These are phyloP conservation scores for Polyommatus icarus DNA, from an alignment of 2,888 invertebrate genomes.

Conservation along the genomic window DNA sequence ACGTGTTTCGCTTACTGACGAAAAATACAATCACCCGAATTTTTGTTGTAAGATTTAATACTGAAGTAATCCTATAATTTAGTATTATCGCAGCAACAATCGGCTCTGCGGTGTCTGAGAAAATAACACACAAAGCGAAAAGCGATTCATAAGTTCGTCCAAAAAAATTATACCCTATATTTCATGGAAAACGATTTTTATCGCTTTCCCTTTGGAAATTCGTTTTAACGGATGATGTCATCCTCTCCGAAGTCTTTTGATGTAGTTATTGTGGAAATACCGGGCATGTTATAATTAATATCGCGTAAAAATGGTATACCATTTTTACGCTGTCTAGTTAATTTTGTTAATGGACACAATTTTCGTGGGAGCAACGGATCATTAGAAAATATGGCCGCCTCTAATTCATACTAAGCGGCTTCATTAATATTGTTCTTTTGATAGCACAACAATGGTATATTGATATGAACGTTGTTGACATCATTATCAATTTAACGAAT, in stretches of 20 bases:
- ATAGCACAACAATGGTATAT: slow-evolving; percentile 13
- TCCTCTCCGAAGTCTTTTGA: slow-evolving; percentile 27
- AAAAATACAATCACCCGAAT: neutral
- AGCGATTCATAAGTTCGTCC: neutral
- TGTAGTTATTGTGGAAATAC: slow-evolving; percentile 23
- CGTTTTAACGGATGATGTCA: slow-evolving; percentile 34
- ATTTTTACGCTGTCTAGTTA: slow-evolving; percentile 37
- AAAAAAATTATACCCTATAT: slow-evolving; percentile 24
- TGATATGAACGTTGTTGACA: slow-evolving; percentile 9
- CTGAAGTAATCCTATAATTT: slow-evolving; percentile 16
- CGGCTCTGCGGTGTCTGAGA: slow-evolving; percentile 5
- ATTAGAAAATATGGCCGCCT: slow-evolving; percentile 23
- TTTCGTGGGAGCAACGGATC: slow-evolving; percentile 29
- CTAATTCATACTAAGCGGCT: slow-evolving; percentile 7
- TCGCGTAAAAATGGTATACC: no score
- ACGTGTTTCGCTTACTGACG: slow-evolving; percentile 5
- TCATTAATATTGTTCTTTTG: slow-evolving; percentile 18
- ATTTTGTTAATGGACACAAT: slow-evolving; percentile 31
- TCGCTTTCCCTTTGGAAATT: slow-evolving; percentile 31
- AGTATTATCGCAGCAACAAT: neutral
- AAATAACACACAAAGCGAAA: slow-evolving; percentile 5
- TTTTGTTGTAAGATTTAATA: neutral
- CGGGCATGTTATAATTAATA: slow-evolving; percentile 32
- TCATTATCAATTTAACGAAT: neutral
- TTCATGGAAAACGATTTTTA: slow-evolving; percentile 9